phyloP scores from a whole-genome alignment of 1,140 invertebrate genomes.

The Ceratina calcarata region DNA sequence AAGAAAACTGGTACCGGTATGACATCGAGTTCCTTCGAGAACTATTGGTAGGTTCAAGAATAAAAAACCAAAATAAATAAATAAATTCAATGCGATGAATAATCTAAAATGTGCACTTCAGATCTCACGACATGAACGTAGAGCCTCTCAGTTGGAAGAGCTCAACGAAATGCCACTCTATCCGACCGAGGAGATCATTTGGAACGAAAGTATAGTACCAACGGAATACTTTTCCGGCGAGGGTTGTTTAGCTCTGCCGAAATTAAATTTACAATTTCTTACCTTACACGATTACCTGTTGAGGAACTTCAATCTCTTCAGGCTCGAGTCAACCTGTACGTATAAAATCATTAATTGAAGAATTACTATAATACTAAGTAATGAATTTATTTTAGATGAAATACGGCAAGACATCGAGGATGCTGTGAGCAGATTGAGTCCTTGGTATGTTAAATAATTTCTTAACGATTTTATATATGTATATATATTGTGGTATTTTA shows the following conservation, averaged over 20 bases:
- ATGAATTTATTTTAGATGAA: conserved; percentile 87
- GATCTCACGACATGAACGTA: conserved; percentile 92
- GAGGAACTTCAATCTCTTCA: conserved; percentile 98
- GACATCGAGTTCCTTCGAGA: conserved; percentile 92
- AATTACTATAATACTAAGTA: background rate
- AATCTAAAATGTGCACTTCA: conserved; percentile 69
- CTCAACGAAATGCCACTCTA: conserved; percentile 99
- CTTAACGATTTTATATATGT: background rate
- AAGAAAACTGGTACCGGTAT: conserved; percentile 87
- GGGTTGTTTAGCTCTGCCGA: conserved; percentile 96
- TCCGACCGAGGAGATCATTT: conserved; percentile 98
- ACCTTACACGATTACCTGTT: conserved; percentile 99
- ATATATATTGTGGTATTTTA: conserved; percentile 9
- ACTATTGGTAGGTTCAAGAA: conserved; percentile 84
- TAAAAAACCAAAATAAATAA: background rate
- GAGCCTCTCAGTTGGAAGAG: conserved; percentile 95
- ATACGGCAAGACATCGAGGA: conserved; percentile 99
- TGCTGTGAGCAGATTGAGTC: conserved; percentile 94
- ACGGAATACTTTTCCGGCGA: conserved; percentile 98
- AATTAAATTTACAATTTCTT: conserved; percentile 98
- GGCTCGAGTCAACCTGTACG: conserved; percentile 98
- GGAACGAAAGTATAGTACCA: conserved; percentile 99
- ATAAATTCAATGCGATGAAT: conserved; percentile 9
- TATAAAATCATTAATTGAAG: conserved; percentile 49
- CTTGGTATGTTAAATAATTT: conserved; percentile 85